phyloP scores from a whole-genome alignment of 1,140 invertebrate genomes.

The Micrasema minimum region DNA sequence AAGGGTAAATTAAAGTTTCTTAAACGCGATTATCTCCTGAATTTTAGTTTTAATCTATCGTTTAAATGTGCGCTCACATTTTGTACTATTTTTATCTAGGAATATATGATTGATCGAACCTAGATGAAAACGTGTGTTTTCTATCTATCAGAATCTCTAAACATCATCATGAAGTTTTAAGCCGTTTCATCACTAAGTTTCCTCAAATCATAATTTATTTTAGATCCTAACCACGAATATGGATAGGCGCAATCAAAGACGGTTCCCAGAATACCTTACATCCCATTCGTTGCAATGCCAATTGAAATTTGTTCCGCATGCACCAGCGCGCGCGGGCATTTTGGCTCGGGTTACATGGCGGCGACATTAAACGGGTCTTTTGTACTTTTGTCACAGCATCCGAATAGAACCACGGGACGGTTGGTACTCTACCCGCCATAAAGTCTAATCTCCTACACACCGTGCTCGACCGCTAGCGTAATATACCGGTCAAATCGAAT shows the following conservation, averaged over 20 bases:
- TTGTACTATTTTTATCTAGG: too few species aligned
- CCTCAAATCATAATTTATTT: neutral
- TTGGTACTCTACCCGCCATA: neutral
- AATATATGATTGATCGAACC: neutral
- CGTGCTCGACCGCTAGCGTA: neutral
- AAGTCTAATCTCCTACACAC: conserved; percentile 5
- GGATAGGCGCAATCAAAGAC: neutral
- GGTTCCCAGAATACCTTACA: neutral
- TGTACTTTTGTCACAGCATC: conserved; percentile 20
- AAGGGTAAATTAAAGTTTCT: too few species aligned
- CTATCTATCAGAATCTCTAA: neutral
- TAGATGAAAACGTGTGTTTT: neutral
- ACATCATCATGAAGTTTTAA: neutral
- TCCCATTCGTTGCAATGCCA: conserved; percentile 4
- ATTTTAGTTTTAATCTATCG: too few species aligned
- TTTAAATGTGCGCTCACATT: too few species aligned
- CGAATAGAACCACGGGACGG: neutral
- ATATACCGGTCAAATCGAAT: conserved; percentile 28
- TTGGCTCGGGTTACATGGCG: conserved; percentile 20
- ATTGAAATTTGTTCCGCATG: conserved; percentile 25
- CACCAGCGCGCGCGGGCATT: conserved; percentile 1
- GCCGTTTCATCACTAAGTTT: neutral
- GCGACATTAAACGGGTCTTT: conserved; percentile 27
- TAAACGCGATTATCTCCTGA: too few species aligned
- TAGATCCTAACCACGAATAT: neutral